Evolutionary conservation across 2,797 vertebrate genomes (phyloP), one percentile per base, ranked within the genome.

Genomic region (Allobates femoralis): DNA sequence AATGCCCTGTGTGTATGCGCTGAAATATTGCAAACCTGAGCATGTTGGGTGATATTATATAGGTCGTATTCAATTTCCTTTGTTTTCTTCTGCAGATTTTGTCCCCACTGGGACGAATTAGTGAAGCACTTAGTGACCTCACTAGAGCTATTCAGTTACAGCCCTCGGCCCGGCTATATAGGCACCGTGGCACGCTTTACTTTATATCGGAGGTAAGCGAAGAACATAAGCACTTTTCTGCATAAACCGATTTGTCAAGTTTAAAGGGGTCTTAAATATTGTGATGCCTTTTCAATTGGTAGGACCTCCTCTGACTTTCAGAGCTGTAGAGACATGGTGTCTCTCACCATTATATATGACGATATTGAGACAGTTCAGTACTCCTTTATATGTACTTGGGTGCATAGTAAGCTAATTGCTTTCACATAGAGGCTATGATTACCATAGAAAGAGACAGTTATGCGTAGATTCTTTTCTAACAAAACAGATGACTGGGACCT

Each of bases 111-210:
- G 98, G 98, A 19, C 96, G 97, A 34, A 97, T 99, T 90, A 97
- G 94, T n/a, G 98, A 99, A 90, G 98, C 98, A n/a, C 93, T 99
- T 90, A 95, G 94, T 23, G 98, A 99, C 66, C 95, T 99, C 90
- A 98, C 96, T 80, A 98, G 96, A 96, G 98, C 98, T 89, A 98
- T 99, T 90, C 97, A 98, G 84, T 95, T 99, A 26, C 97, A 98
- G 87, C 98, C 97, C 0, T 99, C 98, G 0, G 98, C 98, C 11
- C 95, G 97, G 15, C 95, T 99, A 51, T 99, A 97, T 92, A 93
- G 97, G 81, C 98, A 99, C 91, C 94, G 98, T 89, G 98, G 97
- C 85, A 99, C 98, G 0, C 95, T 99, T 89, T 93, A 98, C 90
- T 99, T 99, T 93, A 97, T 99, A 84, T 99, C 98, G n/a, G 98